Percentiles rank a stretch among this genome's conserved stretches.
Conservation (phyloP, 2,888 invertebrate genomes). For the Drosophila acutilabella region DNA sequence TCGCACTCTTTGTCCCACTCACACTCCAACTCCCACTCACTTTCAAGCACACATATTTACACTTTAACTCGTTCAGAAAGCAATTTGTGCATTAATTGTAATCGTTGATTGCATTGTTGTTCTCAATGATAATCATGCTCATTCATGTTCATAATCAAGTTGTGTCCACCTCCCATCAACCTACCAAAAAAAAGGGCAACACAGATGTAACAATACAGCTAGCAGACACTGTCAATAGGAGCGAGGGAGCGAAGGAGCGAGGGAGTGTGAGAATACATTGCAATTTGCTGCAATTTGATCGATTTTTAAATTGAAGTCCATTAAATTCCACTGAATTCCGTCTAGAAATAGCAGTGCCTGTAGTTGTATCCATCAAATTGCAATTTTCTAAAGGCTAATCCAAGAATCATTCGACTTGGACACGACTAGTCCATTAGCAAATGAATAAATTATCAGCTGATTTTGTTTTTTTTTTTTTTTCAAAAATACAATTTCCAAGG, state of each 20-base stretch:
- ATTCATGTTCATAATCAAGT: slow-evolving; percentile 14
- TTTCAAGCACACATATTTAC: slow-evolving; percentile 45
- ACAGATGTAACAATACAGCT: slow-evolving; percentile 25
- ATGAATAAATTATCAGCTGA: slow-evolving; percentile 16
- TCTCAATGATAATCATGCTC: slow-evolving; percentile 18
- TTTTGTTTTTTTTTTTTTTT: slow-evolving; percentile 14
- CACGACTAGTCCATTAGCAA: slow-evolving; percentile 18
- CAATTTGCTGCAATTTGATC: slow-evolving; percentile 57
- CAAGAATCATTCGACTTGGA: slow-evolving; percentile 1
- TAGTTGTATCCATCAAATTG: background rate
- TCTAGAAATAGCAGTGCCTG: background rate
- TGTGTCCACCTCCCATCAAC: background rate
- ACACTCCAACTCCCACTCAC: background rate
- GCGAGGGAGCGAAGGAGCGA: no score
- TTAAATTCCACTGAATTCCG: slow-evolving; percentile 22
- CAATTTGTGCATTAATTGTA: slow-evolving; percentile 77
- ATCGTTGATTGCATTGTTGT: slow-evolving; percentile 73
- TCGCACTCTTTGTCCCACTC: background rate
- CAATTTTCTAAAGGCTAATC: background rate
- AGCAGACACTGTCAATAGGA: slow-evolving; percentile 7
- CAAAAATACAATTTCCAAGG: background rate
- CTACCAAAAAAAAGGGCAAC: background rate
- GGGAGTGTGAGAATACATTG: background rate
- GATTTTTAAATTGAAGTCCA: slow-evolving; percentile 65
- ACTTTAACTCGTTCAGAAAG: slow-evolving; percentile 59